These are phyloP conservation scores for Ceryle rudis DNA, from an alignment of 2,797 vertebrate species.

Conservation along the genomic window DNA sequence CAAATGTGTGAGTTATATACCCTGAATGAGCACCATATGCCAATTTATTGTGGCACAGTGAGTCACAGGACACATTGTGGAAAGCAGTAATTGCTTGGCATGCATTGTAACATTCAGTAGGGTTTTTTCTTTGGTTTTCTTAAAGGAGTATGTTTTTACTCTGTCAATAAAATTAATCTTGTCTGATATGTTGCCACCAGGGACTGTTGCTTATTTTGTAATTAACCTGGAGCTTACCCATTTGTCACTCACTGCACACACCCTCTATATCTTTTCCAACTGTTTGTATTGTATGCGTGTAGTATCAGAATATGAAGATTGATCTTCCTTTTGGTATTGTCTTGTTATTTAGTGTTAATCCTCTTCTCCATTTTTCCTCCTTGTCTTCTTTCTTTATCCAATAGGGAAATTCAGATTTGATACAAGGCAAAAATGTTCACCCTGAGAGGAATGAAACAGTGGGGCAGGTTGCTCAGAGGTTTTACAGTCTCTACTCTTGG, in stretches of 20 bases:
- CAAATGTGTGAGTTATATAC: conserved; percentile 31
- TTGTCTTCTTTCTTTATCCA: neutral
- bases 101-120: neutral
- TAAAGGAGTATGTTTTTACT: conserved; percentile 34
- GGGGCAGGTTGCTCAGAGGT: neutral
- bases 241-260: neutral
- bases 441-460: neutral
- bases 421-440: neutral
- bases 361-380: neutral
- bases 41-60: conserved; percentile 42
- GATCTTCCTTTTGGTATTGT: neutral
- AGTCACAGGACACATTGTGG: conserved; percentile 21
- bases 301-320: neutral
- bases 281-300: neutral
- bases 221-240: neutral
- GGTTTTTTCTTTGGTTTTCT: conserved; percentile 10
- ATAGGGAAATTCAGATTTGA: neutral
- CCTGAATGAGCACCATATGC: conserved; percentile 45
- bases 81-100: conserved; percentile 43
- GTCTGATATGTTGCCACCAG: neutral
- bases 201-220: conserved; percentile 17
- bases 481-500: neutral
- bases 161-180: neutral
- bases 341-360: neutral
- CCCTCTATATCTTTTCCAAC: neutral